phyloP scores from a whole-genome alignment of 2,113 vertebrate genomes.

The Prunella himalayana region DNA sequence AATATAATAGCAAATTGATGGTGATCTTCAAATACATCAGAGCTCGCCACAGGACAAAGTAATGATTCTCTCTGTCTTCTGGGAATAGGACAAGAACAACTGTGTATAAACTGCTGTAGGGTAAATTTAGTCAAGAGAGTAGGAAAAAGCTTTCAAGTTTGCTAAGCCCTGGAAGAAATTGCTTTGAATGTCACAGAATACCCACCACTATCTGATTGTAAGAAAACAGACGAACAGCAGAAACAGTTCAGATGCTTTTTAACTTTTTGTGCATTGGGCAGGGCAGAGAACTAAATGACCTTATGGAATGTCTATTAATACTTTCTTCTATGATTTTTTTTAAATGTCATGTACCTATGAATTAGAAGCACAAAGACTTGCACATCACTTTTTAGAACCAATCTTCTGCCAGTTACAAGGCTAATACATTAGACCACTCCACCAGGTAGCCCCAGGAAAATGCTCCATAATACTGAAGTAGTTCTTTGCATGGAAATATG shows the following conservation, averaged over 20 bases:
- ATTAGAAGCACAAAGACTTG: not conserved
- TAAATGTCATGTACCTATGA: not conserved
- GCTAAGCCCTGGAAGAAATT: not conserved
- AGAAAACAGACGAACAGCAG: not conserved
- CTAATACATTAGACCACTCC: not conserved
- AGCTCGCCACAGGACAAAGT: not conserved
- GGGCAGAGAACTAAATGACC: not conserved
- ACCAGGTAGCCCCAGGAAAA: conserved; percentile 1
- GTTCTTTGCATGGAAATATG: not conserved
- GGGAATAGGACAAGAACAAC: not conserved
- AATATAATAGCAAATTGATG: not conserved
- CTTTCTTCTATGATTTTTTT: not conserved
- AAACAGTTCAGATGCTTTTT: not conserved
- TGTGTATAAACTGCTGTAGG: not conserved
- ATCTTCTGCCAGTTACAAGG: not conserved
- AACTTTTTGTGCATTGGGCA: not conserved
- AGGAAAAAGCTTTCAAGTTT: not conserved
- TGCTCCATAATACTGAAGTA: not conserved
- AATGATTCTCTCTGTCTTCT: not conserved
- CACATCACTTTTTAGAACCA: not conserved
- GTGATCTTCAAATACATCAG: not conserved
- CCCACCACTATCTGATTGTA: not conserved
- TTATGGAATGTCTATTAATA: not conserved
- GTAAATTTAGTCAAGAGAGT: not conserved
- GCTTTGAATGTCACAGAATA: not conserved